These are phyloP conservation scores for Lochmaea crataegi DNA, from an alignment of 2,888 invertebrate species.

Conservation along the genomic window DNA sequence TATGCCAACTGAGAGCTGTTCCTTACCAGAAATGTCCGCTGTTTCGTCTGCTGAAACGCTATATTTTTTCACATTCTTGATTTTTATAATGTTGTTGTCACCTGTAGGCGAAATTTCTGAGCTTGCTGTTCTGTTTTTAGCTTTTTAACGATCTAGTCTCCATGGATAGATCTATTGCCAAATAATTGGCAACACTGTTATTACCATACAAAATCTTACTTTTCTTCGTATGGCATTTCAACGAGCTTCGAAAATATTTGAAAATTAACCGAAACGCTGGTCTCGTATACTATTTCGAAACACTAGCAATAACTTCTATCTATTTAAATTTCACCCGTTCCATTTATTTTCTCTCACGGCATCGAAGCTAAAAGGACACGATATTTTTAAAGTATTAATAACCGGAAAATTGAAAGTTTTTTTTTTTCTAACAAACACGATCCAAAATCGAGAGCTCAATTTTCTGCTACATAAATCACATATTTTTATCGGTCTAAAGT, in stretches of 20 bases:
- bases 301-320: background rate
- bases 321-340: background rate
- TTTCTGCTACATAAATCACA: conserved; percentile 27
- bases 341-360: conserved; percentile 5
- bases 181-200: no score
- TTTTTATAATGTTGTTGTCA: no score
- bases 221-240: no score
- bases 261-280: no score
- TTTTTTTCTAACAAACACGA: conserved; percentile 10
- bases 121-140: no score
- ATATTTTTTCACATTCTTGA: conserved; percentile 40
- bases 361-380: background rate
- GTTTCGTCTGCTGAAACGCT: no score
- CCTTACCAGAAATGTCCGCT: conserved; percentile 41
- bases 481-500: conserved; percentile 3
- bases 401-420: conserved; percentile 25
- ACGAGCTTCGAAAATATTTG: no score
- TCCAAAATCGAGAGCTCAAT: conserved; percentile 19
- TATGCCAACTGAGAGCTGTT: conserved; percentile 42
- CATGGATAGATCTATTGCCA: no score
- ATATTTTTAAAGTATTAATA: conserved; percentile 24
- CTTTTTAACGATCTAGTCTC: no score
- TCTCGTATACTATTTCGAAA: no score
- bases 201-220: no score
- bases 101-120: no score